Evolutionary conservation across 2,113 vertebrate species (phyloP).

Genomic region (Formicarius rufipectus): DNA sequence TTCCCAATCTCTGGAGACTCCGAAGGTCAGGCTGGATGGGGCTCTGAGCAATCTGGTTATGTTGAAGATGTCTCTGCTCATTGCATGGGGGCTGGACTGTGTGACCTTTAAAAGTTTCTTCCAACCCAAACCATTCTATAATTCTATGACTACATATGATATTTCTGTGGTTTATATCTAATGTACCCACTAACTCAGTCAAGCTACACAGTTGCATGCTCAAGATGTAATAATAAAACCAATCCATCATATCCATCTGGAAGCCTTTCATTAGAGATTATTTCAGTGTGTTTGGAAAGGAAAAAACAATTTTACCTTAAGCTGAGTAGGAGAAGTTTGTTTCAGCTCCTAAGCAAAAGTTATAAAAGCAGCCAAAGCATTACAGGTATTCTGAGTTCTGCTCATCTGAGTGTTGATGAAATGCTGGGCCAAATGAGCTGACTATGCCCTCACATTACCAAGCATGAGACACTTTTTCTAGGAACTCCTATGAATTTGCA

Average conservation of each 20-base stretch:
- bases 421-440: neutral
- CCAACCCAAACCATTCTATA: neutral
- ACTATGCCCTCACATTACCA: neutral
- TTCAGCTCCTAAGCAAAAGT: neutral
- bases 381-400: neutral
- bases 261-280: neutral
- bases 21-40: neutral
- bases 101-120: neutral
- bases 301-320: neutral
- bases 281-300: neutral
- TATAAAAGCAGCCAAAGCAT: neutral
- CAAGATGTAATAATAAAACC: neutral
- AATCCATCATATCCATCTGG: neutral
- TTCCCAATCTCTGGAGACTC: neutral
- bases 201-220: neutral
- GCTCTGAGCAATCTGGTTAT: neutral
- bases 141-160: neutral
- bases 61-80: neutral
- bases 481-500: neutral
- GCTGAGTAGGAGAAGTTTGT: neutral
- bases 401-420: neutral
- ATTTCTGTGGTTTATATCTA: neutral
- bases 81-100: neutral
- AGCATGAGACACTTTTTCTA: neutral
- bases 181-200: neutral